A percentile compares a stretch with the other conserved stretches of the same genome.
Conservation (phyloP, 1,140 invertebrate genomes). For the Trissolcus basalis region DNA sequence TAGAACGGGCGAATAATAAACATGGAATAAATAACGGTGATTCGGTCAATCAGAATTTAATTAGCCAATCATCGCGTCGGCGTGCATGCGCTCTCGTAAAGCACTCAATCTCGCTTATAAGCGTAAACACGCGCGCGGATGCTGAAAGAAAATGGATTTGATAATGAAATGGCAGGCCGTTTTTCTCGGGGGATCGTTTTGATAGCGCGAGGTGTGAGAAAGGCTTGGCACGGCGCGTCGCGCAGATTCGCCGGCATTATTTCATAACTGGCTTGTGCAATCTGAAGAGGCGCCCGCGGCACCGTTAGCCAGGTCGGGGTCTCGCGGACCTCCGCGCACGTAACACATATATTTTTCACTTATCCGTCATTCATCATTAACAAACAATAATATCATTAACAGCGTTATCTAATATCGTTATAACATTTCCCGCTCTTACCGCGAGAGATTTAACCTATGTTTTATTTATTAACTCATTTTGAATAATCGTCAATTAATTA, state of each 20-base stretch:
- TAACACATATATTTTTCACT: conserved; percentile 52
- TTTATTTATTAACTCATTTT: conserved; percentile 21
- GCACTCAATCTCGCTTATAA: conserved; percentile 4
- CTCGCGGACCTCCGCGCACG: conserved; percentile 38
- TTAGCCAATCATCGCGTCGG: conserved; percentile 37
- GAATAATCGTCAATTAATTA: background rate
- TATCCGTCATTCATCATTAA: conserved; percentile 48
- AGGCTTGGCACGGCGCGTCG: conserved; percentile 57
- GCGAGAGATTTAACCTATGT: conserved; percentile 5
- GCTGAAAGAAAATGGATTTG: conserved; percentile 50
- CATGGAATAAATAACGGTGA: conserved; percentile 38
- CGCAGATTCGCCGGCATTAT: conserved; percentile 66
- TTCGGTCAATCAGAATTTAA: conserved; percentile 44
- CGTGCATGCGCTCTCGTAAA: conserved; percentile 17
- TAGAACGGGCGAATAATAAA: conserved; percentile 15
- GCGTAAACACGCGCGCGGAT: conserved; percentile 11
- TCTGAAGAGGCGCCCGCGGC: conserved; percentile 48
- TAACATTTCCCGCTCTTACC: conserved; percentile 18
- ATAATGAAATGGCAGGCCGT: conserved; percentile 33
- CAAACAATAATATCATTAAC: conserved; percentile 55
- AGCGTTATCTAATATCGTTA: conserved; percentile 29
- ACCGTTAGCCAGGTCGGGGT: conserved; percentile 38
- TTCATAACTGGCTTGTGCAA: conserved; percentile 69
- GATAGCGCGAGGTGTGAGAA: conserved; percentile 62
- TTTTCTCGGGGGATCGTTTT: conserved; percentile 41